phyloP scores from a whole-genome alignment of 2,888 invertebrate species.

The Hirtodrosophila histrioides region DNA sequence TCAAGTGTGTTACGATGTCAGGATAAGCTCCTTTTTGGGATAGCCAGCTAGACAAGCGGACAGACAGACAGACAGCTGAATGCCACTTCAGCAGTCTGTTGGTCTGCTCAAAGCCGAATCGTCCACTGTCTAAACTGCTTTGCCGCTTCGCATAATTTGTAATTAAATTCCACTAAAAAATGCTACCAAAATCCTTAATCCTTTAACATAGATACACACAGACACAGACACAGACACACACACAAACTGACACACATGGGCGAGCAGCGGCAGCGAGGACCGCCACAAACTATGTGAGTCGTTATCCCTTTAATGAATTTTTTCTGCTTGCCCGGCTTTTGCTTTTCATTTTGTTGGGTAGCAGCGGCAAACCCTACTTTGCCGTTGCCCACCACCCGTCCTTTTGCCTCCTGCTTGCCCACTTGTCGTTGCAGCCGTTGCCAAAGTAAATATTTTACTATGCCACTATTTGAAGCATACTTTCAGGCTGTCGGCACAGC shows the following conservation, averaged over 20 bases:
- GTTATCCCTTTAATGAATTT: constrained; percentile 80
- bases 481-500: constrained; percentile 73
- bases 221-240: constrained; percentile 16
- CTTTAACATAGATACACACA: constrained; percentile 38
- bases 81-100: constrained; percentile 25
- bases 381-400: constrained; percentile 10
- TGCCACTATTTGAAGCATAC: constrained; percentile 76
- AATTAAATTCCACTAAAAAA: constrained; percentile 76
- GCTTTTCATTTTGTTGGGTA: constrained; percentile 56
- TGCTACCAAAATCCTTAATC: constrained; percentile 66
- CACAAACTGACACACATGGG: constrained; percentile 19
- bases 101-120: constrained; percentile 26
- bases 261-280: constrained; percentile 32
- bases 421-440: constrained; percentile 52
- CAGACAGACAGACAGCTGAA: constrained; percentile 18
- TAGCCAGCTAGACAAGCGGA: constrained; percentile 6
- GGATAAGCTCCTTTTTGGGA: constrained; percentile 4
- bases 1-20: constrained; percentile 14
- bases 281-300: constrained; percentile 69
- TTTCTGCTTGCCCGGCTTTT: constrained; percentile 63
- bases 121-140: constrained; percentile 45
- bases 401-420: constrained; percentile 4
- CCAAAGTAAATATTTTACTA: constrained; percentile 77
- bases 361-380: constrained; percentile 42
- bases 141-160: constrained; percentile 68